Conservation (phyloP, 2,113 vertebrate genomes). For the Crotalus horridus region DNA sequence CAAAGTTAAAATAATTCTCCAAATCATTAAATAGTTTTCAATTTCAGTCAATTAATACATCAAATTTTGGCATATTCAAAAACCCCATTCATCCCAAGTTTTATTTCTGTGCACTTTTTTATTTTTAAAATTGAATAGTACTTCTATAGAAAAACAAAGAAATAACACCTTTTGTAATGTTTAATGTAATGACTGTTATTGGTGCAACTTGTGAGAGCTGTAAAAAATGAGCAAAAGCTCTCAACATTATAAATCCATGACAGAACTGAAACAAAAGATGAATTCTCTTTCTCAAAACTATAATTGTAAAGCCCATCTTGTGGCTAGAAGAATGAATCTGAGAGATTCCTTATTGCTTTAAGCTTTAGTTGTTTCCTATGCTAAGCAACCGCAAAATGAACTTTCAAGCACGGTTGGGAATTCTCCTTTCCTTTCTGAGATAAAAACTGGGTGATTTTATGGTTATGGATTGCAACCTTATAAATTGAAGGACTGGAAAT, state of each 20-base stretch:
- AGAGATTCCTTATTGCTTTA: slow-evolving; percentile 8
- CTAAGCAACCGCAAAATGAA: not conserved
- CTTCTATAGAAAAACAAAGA: not conserved
- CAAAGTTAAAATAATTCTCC: not conserved
- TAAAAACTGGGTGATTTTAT: slow-evolving; percentile 34
- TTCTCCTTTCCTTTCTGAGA: slow-evolving; percentile 18
- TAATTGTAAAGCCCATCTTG: slow-evolving; percentile 30
- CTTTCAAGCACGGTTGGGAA: slow-evolving; percentile 16
- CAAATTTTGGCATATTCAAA: not conserved
- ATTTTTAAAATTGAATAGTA: not conserved
- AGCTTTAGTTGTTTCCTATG: not conserved
- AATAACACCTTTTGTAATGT: not conserved
- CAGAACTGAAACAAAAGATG: not conserved
- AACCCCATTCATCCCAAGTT: not conserved
- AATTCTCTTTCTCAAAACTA: not conserved
- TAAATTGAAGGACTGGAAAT: slow-evolving; percentile 16
- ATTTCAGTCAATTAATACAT: not conserved
- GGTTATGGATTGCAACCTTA: slow-evolving; percentile 14
- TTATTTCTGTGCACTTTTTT: not conserved
- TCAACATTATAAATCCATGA: not conserved
- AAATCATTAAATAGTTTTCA: not conserved
- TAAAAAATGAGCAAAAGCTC: not conserved
- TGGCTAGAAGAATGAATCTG: slow-evolving; percentile 29
- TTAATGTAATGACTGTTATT: not conserved
- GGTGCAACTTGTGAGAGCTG: not conserved